Evolutionary conservation across 2,113 vertebrate genomes (phyloP), one percentile per base, ranked within the genome.

Genomic region (Seriola quinqueradiata): DNA sequence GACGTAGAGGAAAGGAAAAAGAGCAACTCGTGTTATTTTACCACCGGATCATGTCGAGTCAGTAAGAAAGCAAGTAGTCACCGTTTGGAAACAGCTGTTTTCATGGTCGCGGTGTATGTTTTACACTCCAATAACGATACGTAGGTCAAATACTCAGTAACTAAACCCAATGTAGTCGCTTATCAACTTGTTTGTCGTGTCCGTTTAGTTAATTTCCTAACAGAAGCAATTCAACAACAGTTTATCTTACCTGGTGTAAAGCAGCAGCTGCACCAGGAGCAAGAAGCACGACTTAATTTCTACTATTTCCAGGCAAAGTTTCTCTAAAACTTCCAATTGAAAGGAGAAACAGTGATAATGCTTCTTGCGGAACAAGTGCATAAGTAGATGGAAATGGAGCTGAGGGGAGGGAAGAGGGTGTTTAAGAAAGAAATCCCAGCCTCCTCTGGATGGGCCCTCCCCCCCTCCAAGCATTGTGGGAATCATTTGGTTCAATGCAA

Each of bases 321-420:
- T 75, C 1, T 54, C 36, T 40, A 5, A 58, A 67, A 5, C 23
- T 60, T 70, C 38, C 17, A 60, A 12, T 57, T 0, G 46, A 8
- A 10, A 11, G 36, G 5, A 69, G 48, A 66, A 7, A 28, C 14
- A 3, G 40, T 0, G 48, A 58, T 23, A 75, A 87, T 71, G 65
- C 19, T 44, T 78, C 19, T 21, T 38, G 54, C 75, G 52, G 68
- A 88, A 74, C 90, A 91, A 93, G 90, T 92, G 89, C 83, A 90
- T 77, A 57, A 40, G 60, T 50, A 17, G 40, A 25, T 21, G 38
- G 48, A 55, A 63, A 17, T n/a, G 28, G 28, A 77, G 65, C 8
- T 14, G 73, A 9, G 19, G 36, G 10, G n/a, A 60, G 55, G 63
- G 63, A 60, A 32, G 85, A 34, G 21, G 50, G 68, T 42, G 83